A percentile compares a stretch with the other conserved stretches of the same genome.
Conservation (phyloP, 2,797 vertebrate genomes). For the Anabas testudineus region DNA sequence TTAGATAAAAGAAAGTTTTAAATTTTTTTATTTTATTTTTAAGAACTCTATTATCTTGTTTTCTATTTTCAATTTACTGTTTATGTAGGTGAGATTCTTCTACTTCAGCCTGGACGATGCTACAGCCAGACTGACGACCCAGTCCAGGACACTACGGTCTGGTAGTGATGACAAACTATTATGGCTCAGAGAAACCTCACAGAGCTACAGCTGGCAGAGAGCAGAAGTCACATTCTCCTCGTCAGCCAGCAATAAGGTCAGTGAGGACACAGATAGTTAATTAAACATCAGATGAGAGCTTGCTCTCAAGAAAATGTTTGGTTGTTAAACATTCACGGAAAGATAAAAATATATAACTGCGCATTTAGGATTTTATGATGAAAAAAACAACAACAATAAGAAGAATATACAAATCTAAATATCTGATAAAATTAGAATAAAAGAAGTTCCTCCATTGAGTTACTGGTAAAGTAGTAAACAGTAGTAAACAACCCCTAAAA, state of each 20-base stretch:
- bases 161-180: slow-evolving; percentile 69
- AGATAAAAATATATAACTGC: no score
- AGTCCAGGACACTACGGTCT: slow-evolving; percentile 58
- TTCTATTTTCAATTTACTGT: not conserved
- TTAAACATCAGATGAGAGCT: no score
- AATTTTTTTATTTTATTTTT: not conserved
- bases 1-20: no score
- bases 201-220: slow-evolving; percentile 80
- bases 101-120: slow-evolving; percentile 72
- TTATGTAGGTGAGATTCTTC: slow-evolving; percentile 80
- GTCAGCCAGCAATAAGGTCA: slow-evolving; percentile 78
- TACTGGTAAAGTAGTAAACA: no score
- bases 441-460: no score
- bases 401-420: not conserved
- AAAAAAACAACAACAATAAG: not conserved
- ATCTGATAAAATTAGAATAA: not conserved
- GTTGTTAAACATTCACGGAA: no score
- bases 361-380: not conserved
- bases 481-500: no score
- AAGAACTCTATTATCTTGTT: not conserved
- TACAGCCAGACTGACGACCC: slow-evolving; percentile 54
- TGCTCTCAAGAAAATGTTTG: no score
- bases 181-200: slow-evolving; percentile 62
- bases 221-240: slow-evolving; percentile 77
- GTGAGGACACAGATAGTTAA: slow-evolving; percentile 15